phyloP scores from a whole-genome alignment of 2,888 invertebrate genomes.

The Alloplasta piceator region DNA sequence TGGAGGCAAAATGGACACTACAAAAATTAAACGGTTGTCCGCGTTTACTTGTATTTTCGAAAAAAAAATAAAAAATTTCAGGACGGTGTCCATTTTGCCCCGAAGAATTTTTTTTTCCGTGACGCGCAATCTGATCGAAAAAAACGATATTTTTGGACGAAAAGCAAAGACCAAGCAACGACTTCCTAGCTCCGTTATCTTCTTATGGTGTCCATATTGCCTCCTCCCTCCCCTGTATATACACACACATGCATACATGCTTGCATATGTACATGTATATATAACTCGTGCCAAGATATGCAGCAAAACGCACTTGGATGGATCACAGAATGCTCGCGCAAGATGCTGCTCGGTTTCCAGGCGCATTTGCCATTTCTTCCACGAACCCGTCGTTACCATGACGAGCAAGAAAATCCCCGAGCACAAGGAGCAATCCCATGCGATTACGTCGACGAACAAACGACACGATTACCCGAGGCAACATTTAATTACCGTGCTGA shows the following conservation, averaged over 20 bases:
- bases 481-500: conserved; percentile 76
- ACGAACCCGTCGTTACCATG: conserved; percentile 79
- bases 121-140: too few species aligned
- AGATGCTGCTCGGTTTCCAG: conserved; percentile 56
- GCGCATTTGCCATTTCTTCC: conserved; percentile 78
- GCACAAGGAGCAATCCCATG: conserved; percentile 58
- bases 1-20: too few species aligned
- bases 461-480: conserved; percentile 52
- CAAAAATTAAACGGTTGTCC: too few species aligned
- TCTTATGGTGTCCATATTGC: conserved; percentile 48
- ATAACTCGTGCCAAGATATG: conserved; percentile 22
- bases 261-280: conserved; percentile 53
- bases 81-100: too few species aligned
- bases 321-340: conserved; percentile 62
- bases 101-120: too few species aligned
- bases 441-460: conserved; percentile 71
- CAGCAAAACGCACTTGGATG: conserved; percentile 69
- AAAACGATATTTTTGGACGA: too few species aligned
- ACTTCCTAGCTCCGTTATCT: conserved; percentile 50
- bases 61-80: too few species aligned
- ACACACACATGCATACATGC: conserved; percentile 51
- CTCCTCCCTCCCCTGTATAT: conserved; percentile 19
- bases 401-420: conserved; percentile 71
- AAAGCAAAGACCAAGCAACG: conserved; percentile 15
- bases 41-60: too few species aligned